Evolutionary conservation across 2,797 vertebrate species (phyloP), one percentile per base, ranked within the genome.

Genomic region (Miichthys miiuy): DNA sequence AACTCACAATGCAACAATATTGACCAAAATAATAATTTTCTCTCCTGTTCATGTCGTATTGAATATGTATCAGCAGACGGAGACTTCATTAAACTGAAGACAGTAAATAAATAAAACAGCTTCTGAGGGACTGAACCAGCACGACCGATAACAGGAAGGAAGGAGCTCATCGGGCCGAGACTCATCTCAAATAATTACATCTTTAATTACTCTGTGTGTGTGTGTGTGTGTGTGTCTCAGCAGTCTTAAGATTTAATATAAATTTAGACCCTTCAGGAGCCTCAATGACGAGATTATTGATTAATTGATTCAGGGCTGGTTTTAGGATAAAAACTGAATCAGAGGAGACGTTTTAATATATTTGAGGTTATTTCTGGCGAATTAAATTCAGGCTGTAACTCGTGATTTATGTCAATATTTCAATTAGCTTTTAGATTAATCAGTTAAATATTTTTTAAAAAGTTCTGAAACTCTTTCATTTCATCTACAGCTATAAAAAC

Each of bases 181-280:
- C 87, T 62, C 79, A 41, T 77, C 70, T 70, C 76, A 34, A 63
- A 69, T 90, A 87, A 91, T 90, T 81, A 85, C 81, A 75, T 44
- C 82, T 89, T 88, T 87, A 90, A 91, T 90, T 86, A 88, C 64
- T 57, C 3, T 25, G n/a, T 21, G 16, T 47, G 38, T 17, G 27
- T 58, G 72, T 41, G 62, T 41, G 14, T 27, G 65, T 44, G 83
- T 34, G 58, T 50, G 66, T 23, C 17, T 20, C 14, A 20, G 56
- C 34, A 66, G 38, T 60, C 8, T 50, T 54, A 23, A 68, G 13
- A 71, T 82, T 70, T 81, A 55, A 77, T 83, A 16, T 9, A 63
- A 41, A 61, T 55, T 58, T 13, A 12, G 6, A 47, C 17, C 38
- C 46, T 30, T 17, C 5, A 23, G 50, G 42, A 62, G 17, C 14